Evolutionary conservation across 2,888 invertebrate species (phyloP).

Genomic region (Aphelenchoides bicaudatus): DNA sequence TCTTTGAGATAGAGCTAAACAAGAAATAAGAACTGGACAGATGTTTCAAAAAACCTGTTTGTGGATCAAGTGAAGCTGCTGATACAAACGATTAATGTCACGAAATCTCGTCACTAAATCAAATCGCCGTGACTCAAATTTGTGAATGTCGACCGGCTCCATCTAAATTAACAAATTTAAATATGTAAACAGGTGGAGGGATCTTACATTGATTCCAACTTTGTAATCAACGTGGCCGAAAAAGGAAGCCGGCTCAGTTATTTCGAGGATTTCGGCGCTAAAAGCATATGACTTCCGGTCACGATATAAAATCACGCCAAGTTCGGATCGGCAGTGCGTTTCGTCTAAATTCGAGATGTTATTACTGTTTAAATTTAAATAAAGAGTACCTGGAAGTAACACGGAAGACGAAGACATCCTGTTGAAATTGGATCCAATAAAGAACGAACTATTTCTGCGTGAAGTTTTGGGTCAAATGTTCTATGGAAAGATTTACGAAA

Average conservation of each 20-base stretch:
- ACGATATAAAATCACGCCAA: slow-evolving; percentile 31
- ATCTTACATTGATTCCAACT: slow-evolving; percentile 30
- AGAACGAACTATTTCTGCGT: no score
- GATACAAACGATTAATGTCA: slow-evolving; percentile 28
- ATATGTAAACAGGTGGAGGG: background rate
- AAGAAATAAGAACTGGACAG: background rate
- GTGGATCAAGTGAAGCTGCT: slow-evolving; percentile 32
- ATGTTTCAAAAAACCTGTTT: slow-evolving; percentile 26
- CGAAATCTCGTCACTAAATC: slow-evolving; percentile 29
- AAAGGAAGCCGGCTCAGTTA: slow-evolving; percentile 23
- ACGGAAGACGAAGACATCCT: no score
- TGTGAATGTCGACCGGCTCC: slow-evolving; percentile 28
- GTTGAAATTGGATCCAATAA: no score
- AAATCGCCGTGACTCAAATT: slow-evolving; percentile 28
- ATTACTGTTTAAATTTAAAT: no score
- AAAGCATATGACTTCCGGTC: slow-evolving; percentile 35
- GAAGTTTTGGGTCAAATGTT: no score
- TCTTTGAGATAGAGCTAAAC: slow-evolving; percentile 39
- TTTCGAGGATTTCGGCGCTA: slow-evolving; percentile 28
- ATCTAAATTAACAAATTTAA: slow-evolving; percentile 25
- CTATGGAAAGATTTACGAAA: no score
- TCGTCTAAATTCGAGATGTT: no score
- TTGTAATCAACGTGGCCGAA: slow-evolving; percentile 39
- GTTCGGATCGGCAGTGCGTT: slow-evolving; percentile 31
- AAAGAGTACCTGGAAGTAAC: no score